Conservation (phyloP, 2,888 invertebrate genomes). For the Ashinkailepas kermadecensis region DNA sequence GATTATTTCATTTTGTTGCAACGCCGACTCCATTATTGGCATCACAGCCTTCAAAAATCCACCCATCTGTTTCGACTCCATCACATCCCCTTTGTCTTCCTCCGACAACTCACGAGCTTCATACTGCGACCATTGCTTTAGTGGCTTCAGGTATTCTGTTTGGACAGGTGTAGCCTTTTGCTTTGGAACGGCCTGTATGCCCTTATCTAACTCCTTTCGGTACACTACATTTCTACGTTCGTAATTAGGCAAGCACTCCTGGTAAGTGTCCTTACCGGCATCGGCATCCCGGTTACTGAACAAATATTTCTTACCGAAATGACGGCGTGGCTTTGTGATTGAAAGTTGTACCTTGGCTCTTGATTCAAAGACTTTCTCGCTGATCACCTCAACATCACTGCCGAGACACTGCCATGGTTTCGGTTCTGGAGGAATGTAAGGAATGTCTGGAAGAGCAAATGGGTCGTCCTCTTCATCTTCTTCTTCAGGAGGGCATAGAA, state of each 20-base stretch:
- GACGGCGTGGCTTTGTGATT: background rate
- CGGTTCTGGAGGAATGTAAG: background rate
- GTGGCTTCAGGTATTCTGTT: background rate
- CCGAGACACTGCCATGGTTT: background rate
- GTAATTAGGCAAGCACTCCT: background rate
- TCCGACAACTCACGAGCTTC: background rate
- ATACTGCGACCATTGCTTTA: conserved; percentile 5
- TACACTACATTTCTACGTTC: background rate
- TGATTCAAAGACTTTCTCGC: background rate
- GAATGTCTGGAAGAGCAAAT: background rate
- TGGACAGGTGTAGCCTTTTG: background rate
- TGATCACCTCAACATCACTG: background rate
- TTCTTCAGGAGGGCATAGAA: background rate
- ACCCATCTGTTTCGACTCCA: no score
- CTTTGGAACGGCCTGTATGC: background rate
- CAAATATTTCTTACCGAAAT: background rate
- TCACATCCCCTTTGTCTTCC: background rate
- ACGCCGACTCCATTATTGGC: no score
- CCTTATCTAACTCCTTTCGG: background rate
- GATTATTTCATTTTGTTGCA: no score
- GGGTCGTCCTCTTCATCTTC: background rate
- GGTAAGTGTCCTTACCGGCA: background rate
- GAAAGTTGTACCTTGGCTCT: background rate
- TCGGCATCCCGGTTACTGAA: conserved; percentile 2
- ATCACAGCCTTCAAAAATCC: no score